Evolutionary conservation across 2,797 vertebrate genomes (phyloP), one percentile per base, ranked within the genome.

Genomic region (Acrossocheilus wenchowensis): DNA sequence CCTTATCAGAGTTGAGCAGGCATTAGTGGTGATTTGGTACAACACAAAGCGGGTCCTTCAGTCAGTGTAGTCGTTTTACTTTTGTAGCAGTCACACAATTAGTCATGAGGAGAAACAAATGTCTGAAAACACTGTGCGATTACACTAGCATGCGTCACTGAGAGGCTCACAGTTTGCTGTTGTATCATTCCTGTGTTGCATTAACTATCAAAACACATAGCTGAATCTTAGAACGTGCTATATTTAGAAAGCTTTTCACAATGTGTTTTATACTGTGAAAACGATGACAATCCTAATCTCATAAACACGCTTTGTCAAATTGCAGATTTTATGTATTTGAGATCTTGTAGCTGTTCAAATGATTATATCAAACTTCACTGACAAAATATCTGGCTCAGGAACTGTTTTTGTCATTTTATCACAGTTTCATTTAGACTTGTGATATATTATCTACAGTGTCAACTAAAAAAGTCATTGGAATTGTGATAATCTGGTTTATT

Each of bases 371-470:
- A 90, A 92, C 85, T 74, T 69, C 75, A 60, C 75, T 48, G 39
- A 72, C 41, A 34, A 90, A 91, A 89, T 91, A 92, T 94, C 93
- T 95, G 83, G 81, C 88, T 96, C 95, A 95, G 95, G 95, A 95
- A 95, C 93, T 93, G 92, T 88, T 88, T 86, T 92, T 93, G 79
- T 52, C 41, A 84, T 85, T 71, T 71, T 34, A 84, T 48, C 52
- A 78, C 84, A 19, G 12, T 64, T 94, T 92, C 50, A 50, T 92
- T 93, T 92, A 93, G 90, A 93, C 88, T 88, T 85, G 86, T 89
- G 72, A 26, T 41, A 21, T 41, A 66, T 26, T 68, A 83, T 54
- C 43, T 36, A 48, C n/a, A 81, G 21, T 3, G 30, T 10, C 17
- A 75, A 57, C 7, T 43, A 8, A 30, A 57, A 9, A 71, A 41